phyloP scores from a whole-genome alignment of 2,797 vertebrate species.

The Phrynocephalus forsythii region DNA sequence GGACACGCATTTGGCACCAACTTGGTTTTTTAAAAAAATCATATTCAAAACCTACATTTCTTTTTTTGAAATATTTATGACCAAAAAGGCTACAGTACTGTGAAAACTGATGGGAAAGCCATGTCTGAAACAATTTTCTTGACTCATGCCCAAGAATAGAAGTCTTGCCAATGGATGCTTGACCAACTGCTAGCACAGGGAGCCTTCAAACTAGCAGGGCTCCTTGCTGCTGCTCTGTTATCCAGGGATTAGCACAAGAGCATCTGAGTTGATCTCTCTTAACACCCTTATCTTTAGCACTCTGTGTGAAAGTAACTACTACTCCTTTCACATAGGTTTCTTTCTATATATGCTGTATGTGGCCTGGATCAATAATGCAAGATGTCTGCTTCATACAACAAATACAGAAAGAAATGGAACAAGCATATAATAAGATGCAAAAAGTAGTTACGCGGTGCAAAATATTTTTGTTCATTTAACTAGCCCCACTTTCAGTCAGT shows the following conservation, averaged over 20 bases:
- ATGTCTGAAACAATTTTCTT: not conserved
- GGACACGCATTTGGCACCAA: not conserved
- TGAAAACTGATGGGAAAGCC: constrained; percentile 5
- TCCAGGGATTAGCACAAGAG: constrained; percentile 12
- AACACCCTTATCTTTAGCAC: constrained; percentile 4
- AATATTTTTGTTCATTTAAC: too few species aligned
- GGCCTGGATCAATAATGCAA: not conserved
- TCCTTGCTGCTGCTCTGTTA: not conserved
- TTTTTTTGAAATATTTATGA: constrained; percentile 28
- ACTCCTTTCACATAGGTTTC: not conserved
- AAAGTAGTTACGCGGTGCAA: too few species aligned
- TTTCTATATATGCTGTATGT: not conserved
- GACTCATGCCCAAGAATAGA: not conserved
- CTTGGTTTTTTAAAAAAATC: not conserved
- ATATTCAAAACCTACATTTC: not conserved
- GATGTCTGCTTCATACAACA: not conserved
- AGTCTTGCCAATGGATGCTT: not conserved
- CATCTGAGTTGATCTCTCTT: constrained; percentile 22
- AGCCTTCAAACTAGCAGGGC: not conserved
- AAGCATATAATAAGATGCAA: too few species aligned
- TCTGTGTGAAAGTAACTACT: not conserved
- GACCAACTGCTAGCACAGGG: not conserved
- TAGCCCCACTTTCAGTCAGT: too few species aligned
- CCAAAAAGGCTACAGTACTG: constrained; percentile 35
- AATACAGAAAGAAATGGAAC: not conserved